Evolutionary conservation across 2,888 invertebrate species (phyloP), one percentile per base, ranked within the genome.

Genomic region (Nemoura dubitans): DNA sequence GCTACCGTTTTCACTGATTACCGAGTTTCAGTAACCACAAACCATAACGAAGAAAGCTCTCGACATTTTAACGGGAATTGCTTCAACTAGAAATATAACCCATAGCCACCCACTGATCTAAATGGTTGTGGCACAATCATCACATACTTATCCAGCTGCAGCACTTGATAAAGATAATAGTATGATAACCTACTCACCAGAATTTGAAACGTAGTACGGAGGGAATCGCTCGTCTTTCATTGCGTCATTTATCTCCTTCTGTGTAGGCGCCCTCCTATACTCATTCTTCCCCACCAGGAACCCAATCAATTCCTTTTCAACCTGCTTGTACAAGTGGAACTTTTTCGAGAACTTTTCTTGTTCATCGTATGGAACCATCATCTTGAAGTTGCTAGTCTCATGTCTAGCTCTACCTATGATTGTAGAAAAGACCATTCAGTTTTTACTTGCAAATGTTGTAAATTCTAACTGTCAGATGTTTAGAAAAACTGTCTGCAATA

Each of bases 221-320:
- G 92, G 91, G 27, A 94, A 91, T 21, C 93, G 91, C 21, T 92
- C 91, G 0, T 92, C 86, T 89, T 95, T 94, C 77, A 95, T 92
- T 83, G 92, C 91, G 0, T 90, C 89, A 14, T 92, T 90, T 0
- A 96, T 93, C 5, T 94, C 93, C 0, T 92, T 90, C 29, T 91
- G 88, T 0, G 93, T 91, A 0, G 96, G 95, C 26, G 92, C 91
- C 10, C 89, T 88, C 16, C 95, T 92, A 16, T 92, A 91, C 0
- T 93, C 91, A 16, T 93, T 92, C 88, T 93, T 93, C 0, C 94
- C 94, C 42, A 95, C 90, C 78, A 96, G 90, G 90, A 93, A 92
- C 92, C 59, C 78, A 85, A 86, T 59, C 28, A 88, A 36, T 28
- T 30, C 26, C 5, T 43, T 0, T 77, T 88, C 88, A 30, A 87